Base-by-base conservation (phyloP, 2,888 invertebrate genomes). In the Alviniconcha strummeri region DNA sequence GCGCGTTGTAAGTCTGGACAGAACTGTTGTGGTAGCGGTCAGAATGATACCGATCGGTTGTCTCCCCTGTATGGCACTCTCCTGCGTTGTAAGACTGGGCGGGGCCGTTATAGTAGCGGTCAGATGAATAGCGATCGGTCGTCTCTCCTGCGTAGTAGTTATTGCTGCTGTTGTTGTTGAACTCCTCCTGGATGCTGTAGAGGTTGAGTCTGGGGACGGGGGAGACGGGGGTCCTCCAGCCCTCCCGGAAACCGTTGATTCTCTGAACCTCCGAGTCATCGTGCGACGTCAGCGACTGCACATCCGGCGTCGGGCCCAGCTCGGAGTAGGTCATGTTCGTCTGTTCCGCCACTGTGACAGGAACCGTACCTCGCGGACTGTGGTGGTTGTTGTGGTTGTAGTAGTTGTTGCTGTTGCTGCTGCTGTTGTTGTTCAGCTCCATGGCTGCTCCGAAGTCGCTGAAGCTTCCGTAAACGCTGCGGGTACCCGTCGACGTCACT, bases 171-270 rank as follows among this genome's bases (percentile, higher is more conserved):
- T 36, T 36, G 78, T 78, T 60, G 78, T 78, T 78, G 11, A 60
- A 57, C 19, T 80, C 80, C 55, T 80, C 80, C 55, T 69, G 80
- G 15, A 80, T 80, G 80, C 80, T 80, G 80, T 69, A 56, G 11
- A 80, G 69, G 52, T 80, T 67, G 55, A 80, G 67, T 5, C 80
- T 52, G 9, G 78, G 64, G 15, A 64, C 78, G 9, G 77, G 57
- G 5, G 67, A 19, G 2, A 36, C 64, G 17, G 15, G 69, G 55
- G 36, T 69, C 55, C n/a, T 67, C 80, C 80, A 80, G n/a, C 56
- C 67, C 11, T 77, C 82, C 56, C 82, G 67, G 17, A 54, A 82
- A 5, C 82, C 82, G 56, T 82, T 82, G 36, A 82, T 82, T 64
- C 77, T 67, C 64, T 82, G 82, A 52, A 82, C 75, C 19, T 82